Evolutionary conservation across 2,113 vertebrate species (phyloP), one percentile per base, ranked within the genome.

Genomic region (Gavia stellata): DNA sequence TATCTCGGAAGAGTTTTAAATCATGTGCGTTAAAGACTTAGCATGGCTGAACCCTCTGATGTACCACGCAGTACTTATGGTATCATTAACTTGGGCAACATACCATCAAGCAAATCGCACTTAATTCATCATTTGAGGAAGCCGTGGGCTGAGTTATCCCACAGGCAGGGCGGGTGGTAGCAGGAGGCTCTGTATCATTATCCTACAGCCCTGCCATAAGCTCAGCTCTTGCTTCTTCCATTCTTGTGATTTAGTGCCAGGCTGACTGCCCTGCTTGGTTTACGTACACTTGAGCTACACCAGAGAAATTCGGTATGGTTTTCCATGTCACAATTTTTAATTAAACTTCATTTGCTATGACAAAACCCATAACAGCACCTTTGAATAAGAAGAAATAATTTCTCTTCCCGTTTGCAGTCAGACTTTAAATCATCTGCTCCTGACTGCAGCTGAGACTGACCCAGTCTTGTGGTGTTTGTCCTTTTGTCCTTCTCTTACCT

Each of bases 191-290:
- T 80, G 50, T 47, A 83, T 86, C 71, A 72, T 62, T 45, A 56
- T 81, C 75, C 55, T 74, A 25, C 59, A 90, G 14, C n/a, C 33
- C 31, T 86, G 80, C 29, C 59, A 50, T 92, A 86, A 94, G 94
- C 88, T 45, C 56, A 34, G 42, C 42, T 90, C 85, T 81, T 3
- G 0, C 9, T 79, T 42, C 50, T 78, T 61, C 86, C 33, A 36
- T 72, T 78, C 67, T 19, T 31, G 63, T 89, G 75, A 92, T 84
- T 84, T 86, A 93, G 47, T 70, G 55, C 31, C 81, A 67, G 44
- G 17, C 52, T 89, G 66, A 15, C 77, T 79, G 36, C 44, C 21
- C 52, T 58, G 21, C 59, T 70, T 81, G 38, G 58, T 87, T 78
- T 74, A n/a, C 1, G 1, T 26, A 20, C 5, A 2, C 33, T 80